Evolutionary conservation across 2,888 invertebrate genomes (phyloP).

Genomic region (Uropetala carovei): DNA sequence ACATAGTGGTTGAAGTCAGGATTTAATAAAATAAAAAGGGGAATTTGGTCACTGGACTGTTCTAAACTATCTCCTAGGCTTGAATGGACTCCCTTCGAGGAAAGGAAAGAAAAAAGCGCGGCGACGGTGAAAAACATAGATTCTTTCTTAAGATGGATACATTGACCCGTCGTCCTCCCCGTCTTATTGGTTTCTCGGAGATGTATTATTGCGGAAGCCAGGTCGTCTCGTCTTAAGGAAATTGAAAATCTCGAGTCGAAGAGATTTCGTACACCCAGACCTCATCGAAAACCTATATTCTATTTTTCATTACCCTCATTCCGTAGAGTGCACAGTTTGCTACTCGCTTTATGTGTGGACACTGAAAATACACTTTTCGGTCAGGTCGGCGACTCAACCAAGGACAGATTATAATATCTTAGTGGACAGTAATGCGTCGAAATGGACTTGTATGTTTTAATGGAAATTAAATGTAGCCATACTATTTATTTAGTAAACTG

Average conservation of each 20-base stretch:
- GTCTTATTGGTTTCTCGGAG: conserved; percentile 38
- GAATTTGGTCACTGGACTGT: neutral
- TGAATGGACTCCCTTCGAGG: neutral
- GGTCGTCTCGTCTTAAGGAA: conserved; percentile 43
- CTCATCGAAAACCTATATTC: conserved; percentile 46
- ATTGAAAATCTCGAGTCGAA: conserved; percentile 34
- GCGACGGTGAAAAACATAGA: neutral
- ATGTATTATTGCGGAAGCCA: conserved; percentile 39
- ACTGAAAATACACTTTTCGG: too few relatives aligned
- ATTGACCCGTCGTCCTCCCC: conserved; percentile 45
- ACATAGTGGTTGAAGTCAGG: neutral
- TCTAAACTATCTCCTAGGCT: neutral
- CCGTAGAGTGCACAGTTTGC: neutral
- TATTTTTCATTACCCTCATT: conserved; percentile 10
- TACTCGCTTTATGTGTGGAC: neutral
- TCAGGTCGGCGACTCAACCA: too few relatives aligned
- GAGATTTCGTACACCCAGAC: neutral
- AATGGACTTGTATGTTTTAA: too few relatives aligned
- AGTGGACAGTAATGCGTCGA: too few relatives aligned
- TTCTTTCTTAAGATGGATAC: neutral
- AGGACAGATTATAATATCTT: too few relatives aligned
- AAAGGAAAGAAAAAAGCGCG: neutral
- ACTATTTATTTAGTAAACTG: too few relatives aligned
- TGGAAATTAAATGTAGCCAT: too few relatives aligned
- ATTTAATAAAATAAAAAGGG: neutral